phyloP scores from a whole-genome alignment of 1,140 invertebrate genomes.

The Diprion similis region DNA sequence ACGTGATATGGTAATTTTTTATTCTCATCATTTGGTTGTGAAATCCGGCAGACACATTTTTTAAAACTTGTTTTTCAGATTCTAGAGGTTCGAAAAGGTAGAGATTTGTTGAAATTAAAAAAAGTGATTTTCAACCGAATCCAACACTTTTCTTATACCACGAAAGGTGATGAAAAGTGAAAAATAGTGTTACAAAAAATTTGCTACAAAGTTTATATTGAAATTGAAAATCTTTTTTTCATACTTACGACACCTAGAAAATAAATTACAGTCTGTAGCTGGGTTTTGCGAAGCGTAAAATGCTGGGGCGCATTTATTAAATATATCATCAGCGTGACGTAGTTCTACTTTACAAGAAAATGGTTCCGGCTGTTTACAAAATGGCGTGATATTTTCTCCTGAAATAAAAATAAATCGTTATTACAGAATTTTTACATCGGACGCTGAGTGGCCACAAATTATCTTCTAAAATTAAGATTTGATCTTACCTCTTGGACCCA shows the following conservation, averaged over 20 bases:
- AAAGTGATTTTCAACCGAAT: too few species aligned
- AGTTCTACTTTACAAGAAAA: conserved; percentile 34
- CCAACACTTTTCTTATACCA: neutral
- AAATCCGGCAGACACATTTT: conserved; percentile 17
- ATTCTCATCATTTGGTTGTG: too few species aligned
- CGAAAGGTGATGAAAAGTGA: too few species aligned
- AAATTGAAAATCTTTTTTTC: too few species aligned
- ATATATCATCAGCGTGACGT: conserved; percentile 14
- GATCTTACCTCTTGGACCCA: too few species aligned
- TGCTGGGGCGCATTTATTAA: conserved; percentile 39
- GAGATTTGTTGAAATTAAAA: too few species aligned
- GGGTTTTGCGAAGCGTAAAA: conserved; percentile 34
- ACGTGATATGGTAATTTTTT: too few species aligned
- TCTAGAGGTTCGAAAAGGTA: conserved; percentile 1
- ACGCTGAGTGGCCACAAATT: neutral
- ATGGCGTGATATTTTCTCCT: conserved; percentile 46
- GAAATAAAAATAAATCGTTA: neutral
- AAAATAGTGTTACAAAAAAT: neutral
- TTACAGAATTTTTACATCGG: neutral
- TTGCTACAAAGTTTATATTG: too few species aligned
- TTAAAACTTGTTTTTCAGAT: conserved; percentile 12
- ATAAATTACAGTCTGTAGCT: conserved; percentile 28
- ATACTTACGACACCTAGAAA: conserved; percentile 46
- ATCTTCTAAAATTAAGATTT: neutral
- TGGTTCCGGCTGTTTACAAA: conserved; percentile 29